Evolutionary conservation across 2,113 vertebrate species (phyloP), one percentile per base, ranked within the genome.

Genomic region (Nesogale talazaci): DNA sequence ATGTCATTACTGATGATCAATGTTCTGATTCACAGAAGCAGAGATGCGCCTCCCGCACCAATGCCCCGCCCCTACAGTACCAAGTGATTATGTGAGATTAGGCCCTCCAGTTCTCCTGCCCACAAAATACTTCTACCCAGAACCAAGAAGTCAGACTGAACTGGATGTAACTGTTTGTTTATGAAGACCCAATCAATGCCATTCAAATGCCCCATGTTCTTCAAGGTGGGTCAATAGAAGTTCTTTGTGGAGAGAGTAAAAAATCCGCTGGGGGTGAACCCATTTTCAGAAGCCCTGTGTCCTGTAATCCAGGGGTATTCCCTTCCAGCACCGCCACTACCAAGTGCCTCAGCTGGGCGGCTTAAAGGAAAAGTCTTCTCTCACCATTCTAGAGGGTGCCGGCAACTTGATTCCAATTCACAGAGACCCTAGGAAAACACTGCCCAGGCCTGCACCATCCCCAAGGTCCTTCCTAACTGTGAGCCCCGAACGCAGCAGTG

Each of bases 121-220:
- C 83, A 81, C 70, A 88, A 14, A 72, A 23, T 9, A 63, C 88
- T 42, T 92, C 75, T 65, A n/a, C 67, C 52, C 23, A 88, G 42
- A 84, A 88, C 57, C 69, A 79, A 91, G 52, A 80, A 89, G 25
- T 84, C 61, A 56, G 23, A 72, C 17, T 69, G 38, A 74, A 80
- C 3, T 75, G 69, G 14, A 27, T 63, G 12, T 70, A 31, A 31
- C 16, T 81, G 22, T 6, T 80, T 88, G 42, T 75, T 85, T 78
- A 84, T 90, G 2, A 75, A 77, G 82, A 22, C 14, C 17, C 46
- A 38, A 8, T 23, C 14, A 14, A 76, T 79, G 46, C 36, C 11
- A 25, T 89, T 83, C 63, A 17, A 79, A 94, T 63, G 23, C 29
- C 38, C 17, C 65, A 23, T 86, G 10, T 90, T 88, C 65, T 90